Conservation (phyloP, 2,113 vertebrate genomes). For the Abramis brama region DNA sequence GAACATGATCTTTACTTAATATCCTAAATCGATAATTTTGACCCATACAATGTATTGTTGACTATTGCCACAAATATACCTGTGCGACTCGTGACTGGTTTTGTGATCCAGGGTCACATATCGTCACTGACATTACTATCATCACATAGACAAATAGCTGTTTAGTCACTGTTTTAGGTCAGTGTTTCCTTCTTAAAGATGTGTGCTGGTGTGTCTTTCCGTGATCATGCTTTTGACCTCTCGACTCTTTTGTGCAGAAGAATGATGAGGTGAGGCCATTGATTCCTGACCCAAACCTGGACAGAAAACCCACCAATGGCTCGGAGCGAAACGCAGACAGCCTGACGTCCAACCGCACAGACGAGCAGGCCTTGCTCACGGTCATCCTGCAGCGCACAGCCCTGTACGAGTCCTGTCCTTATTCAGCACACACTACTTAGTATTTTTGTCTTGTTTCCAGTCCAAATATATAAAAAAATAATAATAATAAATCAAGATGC, state of each 20-base stretch:
- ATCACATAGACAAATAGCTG: neutral
- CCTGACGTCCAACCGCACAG: conserved; percentile 83
- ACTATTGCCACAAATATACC: too few relatives aligned
- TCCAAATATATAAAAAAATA: too few relatives aligned
- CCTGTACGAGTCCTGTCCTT: conserved; percentile 76
- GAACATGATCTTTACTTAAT: too few relatives aligned
- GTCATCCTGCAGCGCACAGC: conserved; percentile 93
- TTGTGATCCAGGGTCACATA: too few relatives aligned
- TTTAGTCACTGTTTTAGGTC: neutral
- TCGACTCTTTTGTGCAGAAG: conserved; percentile 60
- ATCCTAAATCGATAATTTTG: too few relatives aligned
- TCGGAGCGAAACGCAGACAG: conserved; percentile 81
- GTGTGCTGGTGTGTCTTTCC: neutral
- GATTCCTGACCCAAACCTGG: conserved; percentile 83
- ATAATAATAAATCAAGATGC: too few relatives aligned
- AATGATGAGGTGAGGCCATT: conserved; percentile 82
- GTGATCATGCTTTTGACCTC: neutral
- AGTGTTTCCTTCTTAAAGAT: neutral
- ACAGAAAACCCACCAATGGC: conserved; percentile 86
- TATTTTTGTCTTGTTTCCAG: too few relatives aligned
- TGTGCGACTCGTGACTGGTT: too few relatives aligned
- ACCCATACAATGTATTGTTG: too few relatives aligned
- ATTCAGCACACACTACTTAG: too few relatives aligned
- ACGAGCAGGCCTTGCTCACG: conserved; percentile 93
- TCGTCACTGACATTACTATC: too few relatives aligned